Evolutionary conservation across 2,113 vertebrate genomes (phyloP).

Genomic region (Rallus limicola): DNA sequence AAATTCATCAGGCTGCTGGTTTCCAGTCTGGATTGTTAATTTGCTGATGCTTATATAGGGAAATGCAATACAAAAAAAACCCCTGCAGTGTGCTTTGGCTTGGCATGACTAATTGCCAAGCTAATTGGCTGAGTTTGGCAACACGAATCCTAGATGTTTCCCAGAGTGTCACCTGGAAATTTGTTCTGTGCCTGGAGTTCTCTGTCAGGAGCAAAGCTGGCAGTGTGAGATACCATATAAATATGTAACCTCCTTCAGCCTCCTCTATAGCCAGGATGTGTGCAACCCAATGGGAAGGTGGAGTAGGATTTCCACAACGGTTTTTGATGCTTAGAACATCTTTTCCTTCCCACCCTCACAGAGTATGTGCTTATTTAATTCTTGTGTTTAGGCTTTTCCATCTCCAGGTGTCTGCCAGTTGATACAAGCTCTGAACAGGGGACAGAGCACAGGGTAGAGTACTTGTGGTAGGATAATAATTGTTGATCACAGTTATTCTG

Average conservation of each 20-base stretch:
- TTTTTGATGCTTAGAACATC: not conserved
- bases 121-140: not conserved
- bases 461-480: not conserved
- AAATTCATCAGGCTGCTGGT: not conserved
- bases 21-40: not conserved
- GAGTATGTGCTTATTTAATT: not conserved
- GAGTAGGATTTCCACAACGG: not conserved
- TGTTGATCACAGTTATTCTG: not conserved
- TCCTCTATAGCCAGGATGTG: not conserved
- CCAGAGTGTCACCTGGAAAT: not conserved
- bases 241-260: not conserved
- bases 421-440: not conserved
- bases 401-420: not conserved
- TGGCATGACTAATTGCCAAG: not conserved
- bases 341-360: not conserved
- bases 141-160: not conserved
- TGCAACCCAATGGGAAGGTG: not conserved
- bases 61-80: not conserved
- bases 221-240: not conserved
- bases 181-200: not conserved
- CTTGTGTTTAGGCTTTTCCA: not conserved
- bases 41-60: not conserved
- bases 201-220: rapidly evolving
- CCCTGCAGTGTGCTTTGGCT: not conserved
- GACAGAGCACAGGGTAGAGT: not conserved